Conservation (phyloP, 2,113 vertebrate genomes). For the Scolopax mira region DNA sequence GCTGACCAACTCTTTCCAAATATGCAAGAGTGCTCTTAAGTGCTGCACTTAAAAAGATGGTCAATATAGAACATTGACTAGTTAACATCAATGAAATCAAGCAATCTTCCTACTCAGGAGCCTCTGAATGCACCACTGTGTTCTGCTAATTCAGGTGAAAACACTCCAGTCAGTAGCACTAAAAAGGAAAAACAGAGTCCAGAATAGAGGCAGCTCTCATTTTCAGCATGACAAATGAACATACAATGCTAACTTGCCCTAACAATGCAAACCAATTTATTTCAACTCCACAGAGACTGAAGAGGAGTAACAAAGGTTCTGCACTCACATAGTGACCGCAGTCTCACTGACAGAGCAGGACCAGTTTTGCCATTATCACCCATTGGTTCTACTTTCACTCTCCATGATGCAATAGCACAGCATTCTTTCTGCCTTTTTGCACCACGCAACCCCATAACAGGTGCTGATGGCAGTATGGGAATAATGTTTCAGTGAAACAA, state of each 20-base stretch:
- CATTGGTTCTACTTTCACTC: background rate
- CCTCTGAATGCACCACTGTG: background rate
- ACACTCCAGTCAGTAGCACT: background rate
- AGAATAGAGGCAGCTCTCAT: background rate
- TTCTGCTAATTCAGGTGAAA: background rate
- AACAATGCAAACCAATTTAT: background rate
- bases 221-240: background rate
- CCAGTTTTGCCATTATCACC: background rate
- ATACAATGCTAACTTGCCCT: background rate
- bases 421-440: background rate
- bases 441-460: background rate
- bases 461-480: background rate
- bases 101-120: background rate
- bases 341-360: background rate
- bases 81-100: background rate
- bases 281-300: background rate
- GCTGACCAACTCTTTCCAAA: background rate
- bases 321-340: background rate
- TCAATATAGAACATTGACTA: background rate
- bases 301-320: background rate
- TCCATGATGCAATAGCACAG: background rate
- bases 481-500: background rate
- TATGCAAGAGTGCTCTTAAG: background rate
- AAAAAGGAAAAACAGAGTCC: background rate
- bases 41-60: background rate